Evolutionary conservation across 1,140 invertebrate species (phyloP), one percentile per base, ranked within the genome.

Genomic region (silkworm (Bombyx mori)): DNA sequence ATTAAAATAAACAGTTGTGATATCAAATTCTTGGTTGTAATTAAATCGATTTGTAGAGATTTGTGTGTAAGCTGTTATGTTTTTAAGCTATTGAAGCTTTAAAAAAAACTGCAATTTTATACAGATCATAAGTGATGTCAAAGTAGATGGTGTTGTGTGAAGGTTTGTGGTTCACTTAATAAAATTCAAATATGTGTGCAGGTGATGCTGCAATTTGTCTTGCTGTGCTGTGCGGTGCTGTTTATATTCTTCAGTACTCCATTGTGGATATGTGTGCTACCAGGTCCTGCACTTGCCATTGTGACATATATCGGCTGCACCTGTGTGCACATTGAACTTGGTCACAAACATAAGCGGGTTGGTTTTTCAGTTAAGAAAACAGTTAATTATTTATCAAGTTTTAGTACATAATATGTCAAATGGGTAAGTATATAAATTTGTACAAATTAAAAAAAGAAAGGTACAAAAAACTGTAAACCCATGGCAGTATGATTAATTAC

Each of bases 171-270:
- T 44, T 6, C 7, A 7, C 9, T 12, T 6, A 42, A n/a, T 54
- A 4, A 8, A 42, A 12, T 12, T 43, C 12, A 9, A n/a, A 44
- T 46, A 35, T 61, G 46, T 7, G n/a, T 57, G 8, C 62, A 82
- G 79, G 50, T 78, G 57, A 82, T 71, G 7, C 54, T 82, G 66
- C 75, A 79, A 61, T 61, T 57, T 44, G 65, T 65, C 44, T 67
- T 79, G 60, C 66, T 82, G 67, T 51, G 64, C 51, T 69, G 70
- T 7, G 79, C 79, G 1, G 74, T 73, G 59, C 44, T 79, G 63
- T 82, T 79, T 66, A 82, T 82, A 62, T 79, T 82, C 66, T 68
- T 58, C 57, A 73, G 75, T n/a, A 65, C 62, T 43, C 60, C 72
- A n/a, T 60, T 66, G 26, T 18, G 54, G 9, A 64, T 54, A 8